phyloP scores from a whole-genome alignment of 2,888 invertebrate genomes.

The Mimachlamys varia region DNA sequence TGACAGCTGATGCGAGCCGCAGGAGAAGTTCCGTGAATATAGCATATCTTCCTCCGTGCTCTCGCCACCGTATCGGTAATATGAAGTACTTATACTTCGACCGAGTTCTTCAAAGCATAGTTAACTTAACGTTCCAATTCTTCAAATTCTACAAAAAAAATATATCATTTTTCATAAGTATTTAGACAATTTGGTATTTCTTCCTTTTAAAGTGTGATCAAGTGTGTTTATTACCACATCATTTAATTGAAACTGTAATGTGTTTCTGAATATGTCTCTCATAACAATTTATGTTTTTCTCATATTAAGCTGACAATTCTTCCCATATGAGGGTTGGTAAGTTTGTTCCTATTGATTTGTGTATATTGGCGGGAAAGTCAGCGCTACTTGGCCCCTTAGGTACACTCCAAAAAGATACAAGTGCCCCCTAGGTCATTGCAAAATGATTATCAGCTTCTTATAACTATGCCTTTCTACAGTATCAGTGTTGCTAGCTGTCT shows the following conservation, averaged over 20 bases:
- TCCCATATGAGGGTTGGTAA: neutral
- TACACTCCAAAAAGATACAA: conserved; percentile 29
- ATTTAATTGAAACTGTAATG: no score
- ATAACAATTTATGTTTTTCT: neutral
- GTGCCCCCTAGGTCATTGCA: conserved; percentile 18
- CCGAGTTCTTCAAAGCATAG: neutral
- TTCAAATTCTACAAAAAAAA: no score
- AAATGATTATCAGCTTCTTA: neutral
- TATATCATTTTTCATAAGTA: no score
- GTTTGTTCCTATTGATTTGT: neutral
- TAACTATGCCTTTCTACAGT: neutral
- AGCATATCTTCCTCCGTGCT: neutral
- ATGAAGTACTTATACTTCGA: neutral
- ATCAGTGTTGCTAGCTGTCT: neutral
- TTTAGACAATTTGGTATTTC: no score
- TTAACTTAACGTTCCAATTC: no score
- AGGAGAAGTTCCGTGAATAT: neutral
- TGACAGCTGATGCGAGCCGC: neutral
- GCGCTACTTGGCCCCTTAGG: conserved; percentile 6
- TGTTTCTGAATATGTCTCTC: neutral
- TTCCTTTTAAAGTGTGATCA: no score
- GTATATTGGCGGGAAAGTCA: neutral
- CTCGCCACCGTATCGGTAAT: neutral
- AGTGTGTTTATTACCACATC: no score
- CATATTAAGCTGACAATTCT: neutral